Conservation (phyloP, 2,113 vertebrate species). For the Microtus ochrogaster region DNA sequence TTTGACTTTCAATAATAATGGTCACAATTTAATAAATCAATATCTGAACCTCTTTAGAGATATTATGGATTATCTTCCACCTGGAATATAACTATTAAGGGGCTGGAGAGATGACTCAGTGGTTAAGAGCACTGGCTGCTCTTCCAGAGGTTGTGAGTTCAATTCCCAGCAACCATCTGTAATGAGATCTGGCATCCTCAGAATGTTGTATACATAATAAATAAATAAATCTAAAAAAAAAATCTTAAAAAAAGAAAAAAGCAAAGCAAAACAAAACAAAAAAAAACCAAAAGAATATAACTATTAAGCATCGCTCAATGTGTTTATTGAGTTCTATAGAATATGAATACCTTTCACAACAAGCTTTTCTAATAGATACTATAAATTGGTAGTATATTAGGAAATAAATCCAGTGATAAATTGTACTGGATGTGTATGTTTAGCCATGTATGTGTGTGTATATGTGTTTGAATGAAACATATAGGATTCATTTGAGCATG, state of each 20-base stretch:
- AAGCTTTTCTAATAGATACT: background rate
- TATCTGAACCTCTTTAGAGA: background rate
- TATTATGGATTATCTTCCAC: background rate
- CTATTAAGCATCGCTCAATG: background rate
- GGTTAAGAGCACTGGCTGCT: too few species aligned
- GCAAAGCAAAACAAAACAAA: too few species aligned
- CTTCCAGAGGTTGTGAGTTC: too few species aligned
- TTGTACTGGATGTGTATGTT: background rate
- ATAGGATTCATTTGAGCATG: slow-evolving; percentile 66
- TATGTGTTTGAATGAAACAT: background rate
- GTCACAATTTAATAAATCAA: slow-evolving; percentile 24
- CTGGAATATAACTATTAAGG: background rate
- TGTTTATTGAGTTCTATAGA: background rate
- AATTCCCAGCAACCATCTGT: too few species aligned
- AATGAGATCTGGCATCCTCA: too few species aligned
- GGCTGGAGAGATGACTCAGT: too few species aligned
- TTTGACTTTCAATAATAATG: background rate
- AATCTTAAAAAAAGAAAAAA: too few species aligned
- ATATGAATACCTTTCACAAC: background rate
- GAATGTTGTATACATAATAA: too few species aligned
- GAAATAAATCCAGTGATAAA: background rate
- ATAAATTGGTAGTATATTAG: background rate
- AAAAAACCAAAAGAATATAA: too few species aligned
- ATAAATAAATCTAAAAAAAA: too few species aligned
- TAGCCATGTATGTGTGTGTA: background rate